A percentile compares a stretch with the other conserved stretches of the same genome.
Evolutionary conservation across 2,113 vertebrate species (phyloP).

Genomic region (Rafetus swinhoei): DNA sequence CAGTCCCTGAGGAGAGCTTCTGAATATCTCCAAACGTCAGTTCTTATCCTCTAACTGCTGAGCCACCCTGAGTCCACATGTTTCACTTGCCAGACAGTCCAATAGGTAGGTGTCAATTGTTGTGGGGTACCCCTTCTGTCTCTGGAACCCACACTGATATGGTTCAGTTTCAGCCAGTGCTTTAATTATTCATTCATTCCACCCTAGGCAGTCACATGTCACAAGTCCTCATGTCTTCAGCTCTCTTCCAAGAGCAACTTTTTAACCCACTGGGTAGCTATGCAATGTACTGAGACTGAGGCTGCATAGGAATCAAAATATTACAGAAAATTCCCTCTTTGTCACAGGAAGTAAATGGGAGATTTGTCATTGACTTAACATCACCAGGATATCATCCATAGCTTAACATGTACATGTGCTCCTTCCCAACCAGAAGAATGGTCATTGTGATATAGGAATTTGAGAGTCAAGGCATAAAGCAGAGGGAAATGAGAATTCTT

Average conservation of each 20-base stretch:
- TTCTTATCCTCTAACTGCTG: background rate
- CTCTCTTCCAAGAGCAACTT: background rate
- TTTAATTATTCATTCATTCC: background rate
- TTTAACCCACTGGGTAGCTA: background rate
- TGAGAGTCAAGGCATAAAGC: background rate
- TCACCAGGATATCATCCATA: background rate
- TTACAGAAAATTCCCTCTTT: background rate
- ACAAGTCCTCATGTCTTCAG: background rate
- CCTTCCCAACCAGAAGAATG: rapidly evolving
- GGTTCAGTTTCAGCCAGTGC: background rate
- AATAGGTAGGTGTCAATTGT: background rate
- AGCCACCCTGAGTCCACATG: background rate
- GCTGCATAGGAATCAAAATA: background rate
- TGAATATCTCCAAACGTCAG: background rate
- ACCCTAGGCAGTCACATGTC: background rate
- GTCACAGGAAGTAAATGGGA: background rate
- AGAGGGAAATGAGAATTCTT: background rate
- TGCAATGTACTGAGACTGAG: background rate
- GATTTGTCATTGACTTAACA: background rate
- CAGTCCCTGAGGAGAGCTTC: background rate
- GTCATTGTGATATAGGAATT: background rate
- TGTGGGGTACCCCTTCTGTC: background rate
- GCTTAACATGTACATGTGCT: background rate
- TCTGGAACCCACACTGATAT: background rate
- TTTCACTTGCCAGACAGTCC: background rate